A percentile compares a stretch with the other conserved stretches of the same genome.
Conservation (phyloP, 2,113 vertebrate species). For the Coracopsis vasa region DNA sequence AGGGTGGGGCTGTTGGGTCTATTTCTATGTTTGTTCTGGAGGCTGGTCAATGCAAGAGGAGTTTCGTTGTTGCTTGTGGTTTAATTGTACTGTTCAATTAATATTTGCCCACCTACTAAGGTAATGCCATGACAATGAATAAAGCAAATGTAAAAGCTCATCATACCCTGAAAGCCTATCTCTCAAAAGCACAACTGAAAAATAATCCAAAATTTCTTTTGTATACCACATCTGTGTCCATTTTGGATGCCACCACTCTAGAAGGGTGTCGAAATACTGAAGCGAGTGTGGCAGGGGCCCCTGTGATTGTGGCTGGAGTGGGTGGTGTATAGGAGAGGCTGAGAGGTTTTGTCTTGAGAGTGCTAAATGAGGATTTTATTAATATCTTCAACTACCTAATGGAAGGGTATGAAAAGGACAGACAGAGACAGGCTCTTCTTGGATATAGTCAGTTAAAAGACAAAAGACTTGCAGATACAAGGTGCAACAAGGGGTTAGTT, state of each 20-base stretch:
- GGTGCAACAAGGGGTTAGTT: neutral
- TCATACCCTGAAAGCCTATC: neutral
- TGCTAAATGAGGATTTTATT: neutral
- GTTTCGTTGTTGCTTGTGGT: neutral
- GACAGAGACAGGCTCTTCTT: neutral
- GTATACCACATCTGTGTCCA: neutral
- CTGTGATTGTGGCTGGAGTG: neutral
- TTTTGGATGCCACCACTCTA: neutral
- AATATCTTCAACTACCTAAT: neutral
- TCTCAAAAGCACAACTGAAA: neutral
- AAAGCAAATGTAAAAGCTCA: neutral
- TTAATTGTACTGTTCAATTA: neutral
- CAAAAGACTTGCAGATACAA: neutral
- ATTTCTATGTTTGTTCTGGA: neutral
- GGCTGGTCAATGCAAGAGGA: neutral
- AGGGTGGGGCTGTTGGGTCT: neutral
- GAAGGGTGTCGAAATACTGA: neutral
- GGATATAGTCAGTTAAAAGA: neutral
- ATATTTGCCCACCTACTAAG: neutral
- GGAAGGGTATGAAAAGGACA: neutral
- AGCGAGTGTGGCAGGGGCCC: fast-evolving
- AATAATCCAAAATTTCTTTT: neutral
- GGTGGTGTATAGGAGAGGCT: neutral
- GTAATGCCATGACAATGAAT: neutral
- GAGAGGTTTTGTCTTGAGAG: neutral